Base-by-base conservation (phyloP, 2,113 vertebrate genomes). In the Antennarius striatus region DNA sequence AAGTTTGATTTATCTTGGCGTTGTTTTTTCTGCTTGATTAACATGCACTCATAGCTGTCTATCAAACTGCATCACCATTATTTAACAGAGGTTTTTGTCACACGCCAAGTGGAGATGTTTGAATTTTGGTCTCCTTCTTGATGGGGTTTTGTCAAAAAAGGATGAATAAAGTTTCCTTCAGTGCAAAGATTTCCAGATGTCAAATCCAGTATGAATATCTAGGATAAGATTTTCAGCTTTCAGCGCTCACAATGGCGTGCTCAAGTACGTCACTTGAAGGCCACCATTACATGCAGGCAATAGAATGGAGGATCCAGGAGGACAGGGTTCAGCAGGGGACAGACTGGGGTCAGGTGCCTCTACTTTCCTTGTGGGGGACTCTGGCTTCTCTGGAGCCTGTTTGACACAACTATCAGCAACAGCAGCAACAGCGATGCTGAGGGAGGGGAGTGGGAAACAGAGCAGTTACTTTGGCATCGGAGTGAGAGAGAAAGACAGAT, bases 361-460 rank as follows among this genome's bases (percentile, higher is more conserved):
- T 93, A 92, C 92, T 93, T 92, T 93, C 91, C 92, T 93, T 89
- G 77, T 91, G 83, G 91, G 90, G 88, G 91, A 90, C 73, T 90
- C 90, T 80, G 92, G 90, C 85, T 93, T 93, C 89, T 91, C 91
- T 81, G 90, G 88, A 86, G 88, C 86, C 89, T 91, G 89, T 86
- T 90, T 87, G 90, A 91, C 91, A 89, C 90, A 92, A 90, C 89
- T 91, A 92, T 92, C 91, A 87, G 91, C 89, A 71, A 90, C 90
- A 81, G 90, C 88, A 74, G 90, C 88, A 75, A 91, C 88, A 80
- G 91, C 89, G 82, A 90, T 90, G 86, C 91, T 92, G 90, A 86
- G 86, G 84, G 88, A 82, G 86, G 84, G 88, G 89, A 87, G 88
- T 52, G 87, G 80, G 88, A 87, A 57, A 90, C 85, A 92, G 79